Conservation (phyloP, 2,113 vertebrate genomes). For the Alouatta palliata region DNA sequence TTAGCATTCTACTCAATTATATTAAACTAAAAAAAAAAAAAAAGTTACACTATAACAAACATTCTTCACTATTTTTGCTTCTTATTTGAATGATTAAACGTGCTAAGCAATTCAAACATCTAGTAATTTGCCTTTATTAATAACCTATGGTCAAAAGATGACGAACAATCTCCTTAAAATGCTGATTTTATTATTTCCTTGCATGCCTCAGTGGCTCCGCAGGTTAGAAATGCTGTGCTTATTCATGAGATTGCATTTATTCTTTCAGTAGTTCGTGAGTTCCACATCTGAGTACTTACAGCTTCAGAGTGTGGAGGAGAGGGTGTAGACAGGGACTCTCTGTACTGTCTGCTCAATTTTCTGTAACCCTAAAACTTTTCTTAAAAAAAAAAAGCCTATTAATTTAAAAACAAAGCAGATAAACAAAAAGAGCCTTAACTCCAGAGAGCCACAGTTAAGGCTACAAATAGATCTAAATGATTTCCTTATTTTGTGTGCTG, state of each 20-base stretch:
- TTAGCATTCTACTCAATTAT: slow-evolving; percentile 3
- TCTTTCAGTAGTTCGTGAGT: neutral
- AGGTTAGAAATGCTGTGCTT: neutral
- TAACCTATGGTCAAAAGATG: neutral
- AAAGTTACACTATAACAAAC: slow-evolving; percentile 13
- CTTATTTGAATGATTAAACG: slow-evolving; percentile 3
- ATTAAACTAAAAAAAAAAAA: neutral
- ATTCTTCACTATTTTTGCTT: neutral
- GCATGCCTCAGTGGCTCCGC: neutral
- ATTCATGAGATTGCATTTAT: neutral
- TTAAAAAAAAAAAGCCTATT: neutral
- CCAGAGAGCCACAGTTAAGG: neutral
- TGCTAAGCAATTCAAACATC: neutral
- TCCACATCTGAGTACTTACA: neutral
- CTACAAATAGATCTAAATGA: neutral
- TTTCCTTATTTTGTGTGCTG: neutral
- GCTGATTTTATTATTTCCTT: slow-evolving; percentile 36
- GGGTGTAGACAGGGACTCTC: neutral
- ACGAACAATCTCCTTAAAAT: neutral
- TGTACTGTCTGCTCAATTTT: neutral
- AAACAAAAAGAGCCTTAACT: neutral
- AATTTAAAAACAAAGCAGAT: neutral
- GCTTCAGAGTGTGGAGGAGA: neutral
- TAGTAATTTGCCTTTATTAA: slow-evolving; percentile 31
- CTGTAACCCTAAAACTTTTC: neutral